phyloP scores from a whole-genome alignment of 1,140 invertebrate genomes.

The Drosophila subpulchrella region DNA sequence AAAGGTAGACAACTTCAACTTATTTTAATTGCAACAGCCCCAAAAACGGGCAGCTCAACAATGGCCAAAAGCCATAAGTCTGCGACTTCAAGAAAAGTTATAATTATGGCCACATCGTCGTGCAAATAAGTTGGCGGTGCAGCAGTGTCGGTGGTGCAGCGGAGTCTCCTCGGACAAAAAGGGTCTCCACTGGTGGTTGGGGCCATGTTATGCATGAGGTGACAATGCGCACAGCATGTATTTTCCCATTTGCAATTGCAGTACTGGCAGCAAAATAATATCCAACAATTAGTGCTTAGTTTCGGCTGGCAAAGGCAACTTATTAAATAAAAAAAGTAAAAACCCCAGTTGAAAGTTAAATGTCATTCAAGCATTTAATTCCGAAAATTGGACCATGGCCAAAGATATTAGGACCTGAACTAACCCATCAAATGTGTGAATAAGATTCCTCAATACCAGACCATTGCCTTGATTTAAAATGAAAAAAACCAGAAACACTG shows the following conservation, averaged over 20 bases:
- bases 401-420: neutral
- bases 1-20: constrained; percentile 82
- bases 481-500: neutral
- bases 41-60: constrained; percentile 47
- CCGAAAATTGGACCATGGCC: neutral
- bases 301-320: neutral
- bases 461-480: neutral
- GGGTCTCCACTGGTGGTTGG: constrained; percentile 21
- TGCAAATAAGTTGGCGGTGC: constrained; percentile 4
- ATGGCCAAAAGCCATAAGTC: constrained; percentile 30
- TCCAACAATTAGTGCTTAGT: no score
- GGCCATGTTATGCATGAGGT: constrained; percentile 62
- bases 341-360: neutral
- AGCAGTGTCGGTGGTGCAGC: neutral
- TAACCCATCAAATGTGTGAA: neutral
- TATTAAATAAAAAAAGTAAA: neutral
- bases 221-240: constrained; percentile 56
- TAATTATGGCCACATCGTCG: constrained; percentile 55
- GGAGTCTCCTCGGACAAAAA: constrained; percentile 19
- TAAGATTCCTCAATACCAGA: neutral
- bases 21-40: constrained; percentile 78
- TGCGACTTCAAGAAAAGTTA: constrained; percentile 66
- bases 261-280: neutral
- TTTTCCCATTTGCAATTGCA: constrained; percentile 21
- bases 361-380: constrained; percentile 1